Conservation (phyloP, 2,888 invertebrate species). For the Cerceris ruficornis region DNA sequence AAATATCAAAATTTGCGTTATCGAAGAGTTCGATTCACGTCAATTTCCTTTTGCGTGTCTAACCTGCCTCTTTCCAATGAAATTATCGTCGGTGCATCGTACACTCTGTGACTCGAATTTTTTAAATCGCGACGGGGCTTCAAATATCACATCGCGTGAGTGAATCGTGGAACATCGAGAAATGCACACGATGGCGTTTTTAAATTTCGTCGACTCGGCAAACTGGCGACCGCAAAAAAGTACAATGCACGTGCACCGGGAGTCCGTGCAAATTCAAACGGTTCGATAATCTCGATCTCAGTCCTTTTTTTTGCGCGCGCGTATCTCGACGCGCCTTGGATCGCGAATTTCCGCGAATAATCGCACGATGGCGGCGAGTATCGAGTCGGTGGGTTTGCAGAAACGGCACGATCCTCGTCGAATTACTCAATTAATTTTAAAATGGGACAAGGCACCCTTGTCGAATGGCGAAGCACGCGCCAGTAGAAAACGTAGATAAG, state of each 20-base stretch:
- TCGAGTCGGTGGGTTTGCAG: too few species aligned
- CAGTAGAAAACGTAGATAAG: slow-evolving; percentile 26
- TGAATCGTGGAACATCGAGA: slow-evolving; percentile 1
- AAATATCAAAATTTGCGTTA: too few species aligned
- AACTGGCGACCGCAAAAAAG: background rate
- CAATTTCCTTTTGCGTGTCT: background rate
- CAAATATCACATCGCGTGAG: background rate
- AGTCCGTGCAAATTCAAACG: background rate
- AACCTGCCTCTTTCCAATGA: background rate
- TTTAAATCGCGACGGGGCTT: background rate
- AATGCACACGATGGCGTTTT: slow-evolving; percentile 10
- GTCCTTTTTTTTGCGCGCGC: background rate
- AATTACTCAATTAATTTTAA: too few species aligned
- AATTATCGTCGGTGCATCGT: slow-evolving; percentile 1
- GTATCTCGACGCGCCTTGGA: background rate
- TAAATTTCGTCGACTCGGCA: slow-evolving; percentile 18
- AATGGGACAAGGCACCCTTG: too few species aligned
- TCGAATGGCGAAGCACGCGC: background rate
- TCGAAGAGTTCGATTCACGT: background rate
- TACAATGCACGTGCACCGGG: background rate
- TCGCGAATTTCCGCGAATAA: background rate
- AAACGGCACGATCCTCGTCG: too few species aligned
- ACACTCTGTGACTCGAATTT: slow-evolving; percentile 3
- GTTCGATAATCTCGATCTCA: background rate
- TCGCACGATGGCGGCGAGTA: too few species aligned